Evolutionary conservation across 2,797 vertebrate genomes (phyloP), one percentile per base, ranked within the genome.

Genomic region (Intellagama lesueurii): DNA sequence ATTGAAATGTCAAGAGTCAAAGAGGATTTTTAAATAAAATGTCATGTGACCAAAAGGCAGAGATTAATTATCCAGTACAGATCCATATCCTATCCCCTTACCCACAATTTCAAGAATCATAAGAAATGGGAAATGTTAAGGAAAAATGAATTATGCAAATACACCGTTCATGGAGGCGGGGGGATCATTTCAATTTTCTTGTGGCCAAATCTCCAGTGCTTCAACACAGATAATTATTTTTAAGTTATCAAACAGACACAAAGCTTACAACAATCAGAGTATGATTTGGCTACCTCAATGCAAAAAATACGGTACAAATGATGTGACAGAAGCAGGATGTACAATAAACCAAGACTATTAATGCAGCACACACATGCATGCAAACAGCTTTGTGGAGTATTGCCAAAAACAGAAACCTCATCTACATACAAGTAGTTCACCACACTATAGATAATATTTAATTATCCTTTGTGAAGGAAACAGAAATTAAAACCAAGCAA

Each of bases 401-500:
- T 32, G 14, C 73, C 47, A 76, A 76, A 40, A 68, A 60, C 47
- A 60, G 75, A 87, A 86, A 68, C 22, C 81, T 30, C 82, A 93
- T 83, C 47, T 93, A 44, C 86, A 76, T 87, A 91, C 52, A 84
- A 84, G 91, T 89, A 90, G 87, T 83, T 90, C 91, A 85, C 70
- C 91, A 93, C 69, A 87, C 81, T 73, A 92, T 64, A 88, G 56
- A 93, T 93, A 87, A 89, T 1, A 88, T 87, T 90, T 77, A 90
- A 85, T 84, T 91, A 91, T 91, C 81, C 94, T 88, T 91, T 85
- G 88, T 91, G 94, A 90, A 87, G 75, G 81, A 87, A 92, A 87
- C 90, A 66, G 70, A 2, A 80, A 73, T 1, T 44, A 5, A 83
- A 88, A 60, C 79, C 85, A 89, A 87, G 89, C 92, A 93, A 92